Percentiles rank a stretch among this genome's conserved stretches.
Conservation (phyloP, 1,140 invertebrate species). For the Coenobita brevimanus region DNA sequence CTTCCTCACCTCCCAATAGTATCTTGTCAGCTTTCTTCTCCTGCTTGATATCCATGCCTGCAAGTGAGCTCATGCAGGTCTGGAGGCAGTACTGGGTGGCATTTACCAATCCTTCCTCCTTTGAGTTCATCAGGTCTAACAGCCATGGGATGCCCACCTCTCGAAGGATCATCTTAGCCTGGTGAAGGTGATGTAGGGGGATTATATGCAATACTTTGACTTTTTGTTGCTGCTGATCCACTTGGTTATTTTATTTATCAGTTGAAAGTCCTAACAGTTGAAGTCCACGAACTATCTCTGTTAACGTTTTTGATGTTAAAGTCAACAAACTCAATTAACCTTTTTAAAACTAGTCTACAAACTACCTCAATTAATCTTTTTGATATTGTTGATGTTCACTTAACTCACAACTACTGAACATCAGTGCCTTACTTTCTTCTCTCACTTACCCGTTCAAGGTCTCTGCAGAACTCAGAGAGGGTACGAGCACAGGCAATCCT, state of each 20-base stretch:
- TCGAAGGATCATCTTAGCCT: slow-evolving; percentile 80
- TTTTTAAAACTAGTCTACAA: too few relatives aligned
- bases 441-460: slow-evolving; percentile 56
- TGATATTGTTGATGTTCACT: too few relatives aligned
- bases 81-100: slow-evolving; percentile 86
- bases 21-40: slow-evolving; percentile 83
- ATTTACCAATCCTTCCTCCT: slow-evolving; percentile 82
- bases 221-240: too few relatives aligned
- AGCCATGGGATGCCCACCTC: slow-evolving; percentile 89
- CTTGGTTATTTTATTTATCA: too few relatives aligned
- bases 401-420: too few relatives aligned
- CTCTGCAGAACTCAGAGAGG: slow-evolving; percentile 52
- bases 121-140: slow-evolving; percentile 86
- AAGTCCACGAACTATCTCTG: too few relatives aligned
- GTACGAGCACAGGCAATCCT: slow-evolving; percentile 57
- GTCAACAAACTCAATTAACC: too few relatives aligned
- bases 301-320: too few relatives aligned
- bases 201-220: too few relatives aligned
- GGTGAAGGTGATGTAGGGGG: not conserved
- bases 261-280: too few relatives aligned
- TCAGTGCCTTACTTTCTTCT: too few relatives aligned
- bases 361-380: too few relatives aligned
- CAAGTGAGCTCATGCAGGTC: slow-evolving; percentile 84
- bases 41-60: slow-evolving; percentile 84
- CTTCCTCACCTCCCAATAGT: slow-evolving; percentile 77